Evolutionary conservation across 2,797 vertebrate species (phyloP).

Genomic region (Phataginus tricuspis): DNA sequence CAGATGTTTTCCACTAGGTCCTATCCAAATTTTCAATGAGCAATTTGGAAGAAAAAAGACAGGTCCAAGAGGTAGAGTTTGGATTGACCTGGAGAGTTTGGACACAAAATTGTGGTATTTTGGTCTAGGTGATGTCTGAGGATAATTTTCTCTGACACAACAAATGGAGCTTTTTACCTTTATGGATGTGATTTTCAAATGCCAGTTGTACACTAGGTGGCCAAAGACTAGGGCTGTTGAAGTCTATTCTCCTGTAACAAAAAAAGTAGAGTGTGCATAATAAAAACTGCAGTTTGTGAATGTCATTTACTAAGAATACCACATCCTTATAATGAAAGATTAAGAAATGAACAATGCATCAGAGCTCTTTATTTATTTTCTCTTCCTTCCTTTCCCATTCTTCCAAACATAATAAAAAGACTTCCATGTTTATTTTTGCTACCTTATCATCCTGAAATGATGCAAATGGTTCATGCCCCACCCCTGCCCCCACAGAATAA

Average conservation of each 20-base stretch:
- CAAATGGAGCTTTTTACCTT: neutral
- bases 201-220: neutral
- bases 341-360: neutral
- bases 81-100: neutral
- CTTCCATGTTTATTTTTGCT: neutral
- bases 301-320: neutral
- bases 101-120: neutral
- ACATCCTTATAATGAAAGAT: neutral
- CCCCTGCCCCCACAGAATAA: neutral
- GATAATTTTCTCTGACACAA: constrained; percentile 36
- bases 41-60: neutral
- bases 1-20: neutral
- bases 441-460: neutral
- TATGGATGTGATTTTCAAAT: constrained; percentile 30
- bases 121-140: neutral
- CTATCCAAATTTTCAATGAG: neutral
- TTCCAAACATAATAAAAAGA: neutral
- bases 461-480: neutral
- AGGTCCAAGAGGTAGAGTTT: neutral
- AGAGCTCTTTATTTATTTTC: neutral
- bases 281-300: constrained; percentile 14
- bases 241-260: neutral
- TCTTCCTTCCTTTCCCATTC: neutral
- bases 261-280: constrained; percentile 1
- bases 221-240: neutral